Percentiles rank a stretch among this genome's conserved stretches.
phyloP scores from a whole-genome alignment of 2,797 vertebrate genomes.

The Onychomys torridus region DNA sequence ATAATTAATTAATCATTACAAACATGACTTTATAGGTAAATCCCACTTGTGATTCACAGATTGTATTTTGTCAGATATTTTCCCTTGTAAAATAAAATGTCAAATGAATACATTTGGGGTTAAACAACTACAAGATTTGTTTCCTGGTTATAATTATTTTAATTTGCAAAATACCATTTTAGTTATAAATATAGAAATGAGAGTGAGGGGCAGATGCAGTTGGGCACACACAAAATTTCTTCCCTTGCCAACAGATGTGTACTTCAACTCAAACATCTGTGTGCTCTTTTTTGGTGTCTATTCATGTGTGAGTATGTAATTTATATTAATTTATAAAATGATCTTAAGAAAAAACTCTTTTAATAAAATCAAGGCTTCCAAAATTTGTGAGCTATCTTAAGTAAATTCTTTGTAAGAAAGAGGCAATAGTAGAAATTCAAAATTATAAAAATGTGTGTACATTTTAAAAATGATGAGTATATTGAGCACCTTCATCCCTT shows the following conservation, averaged over 20 bases:
- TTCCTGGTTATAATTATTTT: constrained; percentile 74
- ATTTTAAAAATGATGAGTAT: neutral
- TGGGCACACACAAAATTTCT: constrained; percentile 76
- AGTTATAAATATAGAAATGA: constrained; percentile 72
- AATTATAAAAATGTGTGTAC: neutral
- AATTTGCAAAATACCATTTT: constrained; percentile 60
- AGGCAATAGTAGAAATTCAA: neutral
- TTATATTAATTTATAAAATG: constrained; percentile 75
- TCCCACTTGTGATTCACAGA: neutral
- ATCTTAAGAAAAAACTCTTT: constrained; percentile 53
- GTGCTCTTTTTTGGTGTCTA: constrained; percentile 71
- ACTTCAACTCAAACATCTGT: constrained; percentile 83
- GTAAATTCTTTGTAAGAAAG: neutral
- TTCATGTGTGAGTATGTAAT: constrained; percentile 74
- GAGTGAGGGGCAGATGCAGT: constrained; percentile 79
- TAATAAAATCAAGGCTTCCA: constrained; percentile 17
- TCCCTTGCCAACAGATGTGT: constrained; percentile 82
- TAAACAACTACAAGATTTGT: constrained; percentile 1
- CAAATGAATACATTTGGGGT: constrained; percentile 40
- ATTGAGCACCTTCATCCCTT: neutral
- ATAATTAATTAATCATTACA: constrained; percentile 67
- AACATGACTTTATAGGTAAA: constrained; percentile 65
- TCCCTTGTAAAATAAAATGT: neutral
- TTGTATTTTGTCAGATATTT: neutral
- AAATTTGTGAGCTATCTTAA: constrained; percentile 5